Evolutionary conservation across 2,797 vertebrate genomes (phyloP), one percentile per base, ranked within the genome.

Genomic region (Ataeniobius toweri): DNA sequence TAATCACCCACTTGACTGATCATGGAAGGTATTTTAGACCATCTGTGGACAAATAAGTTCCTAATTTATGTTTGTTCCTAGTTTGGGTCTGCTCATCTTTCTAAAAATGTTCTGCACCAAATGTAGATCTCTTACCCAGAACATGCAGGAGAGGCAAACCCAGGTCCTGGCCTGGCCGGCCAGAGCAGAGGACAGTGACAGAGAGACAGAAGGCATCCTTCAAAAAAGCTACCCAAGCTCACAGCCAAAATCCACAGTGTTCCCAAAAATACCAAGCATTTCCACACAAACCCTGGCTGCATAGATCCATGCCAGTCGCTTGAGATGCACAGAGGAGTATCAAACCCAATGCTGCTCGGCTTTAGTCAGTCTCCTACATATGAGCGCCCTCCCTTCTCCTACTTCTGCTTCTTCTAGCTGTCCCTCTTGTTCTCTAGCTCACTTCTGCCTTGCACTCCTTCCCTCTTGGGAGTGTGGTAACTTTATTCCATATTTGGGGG

Each of bases 61-160:
- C 20, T 24, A 41, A 67, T 39, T 22, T 26, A 5, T 58, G 51
- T n/a, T 36, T 44, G 7, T 24, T 26, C 26, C 1, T n/a, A 41
- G 20, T 68, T 53, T 51, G 26, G 39, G n/a, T 58, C 12, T 48
- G 67, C 20, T 53, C 24, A 39, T 22, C 22, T 67, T 46, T 46
- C 20, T 46, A n/a, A 70, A 48, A 70, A 69, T 48, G 24, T 16
- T 16, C n/a, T 48, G 18, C 12, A 48, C 24, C 46, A 69, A 69
- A 26, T 26, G 41, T 48, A 16, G 73, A 26, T 55, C 59, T 83
- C 96, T 92, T 96, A 98, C 97, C 97, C 96, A 97, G 74, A 97
- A 96, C 96, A 97, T 96, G 92, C 97, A 98, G 93, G 96, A 97
- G 85, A 97, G 94, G 88, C 97, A 97, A 76, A 97, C 93, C 95